Conservation (phyloP, 1,140 invertebrate genomes). For the Venustaconcha ellipsiformis region DNA sequence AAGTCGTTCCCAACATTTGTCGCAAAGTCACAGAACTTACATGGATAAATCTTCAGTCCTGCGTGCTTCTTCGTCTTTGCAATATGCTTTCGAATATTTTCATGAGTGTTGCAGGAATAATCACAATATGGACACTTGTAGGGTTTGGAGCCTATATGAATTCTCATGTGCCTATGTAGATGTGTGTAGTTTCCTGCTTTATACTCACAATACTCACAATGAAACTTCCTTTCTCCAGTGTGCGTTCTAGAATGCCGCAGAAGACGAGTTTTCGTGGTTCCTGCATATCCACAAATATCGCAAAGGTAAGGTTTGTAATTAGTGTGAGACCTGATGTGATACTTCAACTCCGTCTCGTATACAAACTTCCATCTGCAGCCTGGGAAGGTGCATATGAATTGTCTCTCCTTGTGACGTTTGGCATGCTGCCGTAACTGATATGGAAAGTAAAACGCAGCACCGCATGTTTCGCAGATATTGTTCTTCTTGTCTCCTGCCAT, state of each 20-base stretch:
- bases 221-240: slow-evolving; percentile 76
- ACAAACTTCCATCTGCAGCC: slow-evolving; percentile 70
- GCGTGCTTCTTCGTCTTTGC: slow-evolving; percentile 83
- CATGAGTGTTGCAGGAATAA: slow-evolving; percentile 85
- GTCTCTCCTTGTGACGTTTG: slow-evolving; percentile 73
- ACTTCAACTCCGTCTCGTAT: slow-evolving; percentile 52
- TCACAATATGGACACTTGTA: slow-evolving; percentile 83
- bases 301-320: slow-evolving; percentile 74
- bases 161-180: slow-evolving; percentile 75
- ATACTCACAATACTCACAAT: slow-evolving; percentile 79
- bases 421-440: slow-evolving; percentile 75
- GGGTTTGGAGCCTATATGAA: slow-evolving; percentile 87
- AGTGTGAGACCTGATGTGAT: slow-evolving; percentile 57
- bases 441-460: slow-evolving; percentile 72
- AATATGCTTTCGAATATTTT: slow-evolving; percentile 89
- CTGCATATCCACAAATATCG: slow-evolving; percentile 76
- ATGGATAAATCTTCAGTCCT: slow-evolving; percentile 83
- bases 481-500: slow-evolving; percentile 48
- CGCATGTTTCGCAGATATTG: slow-evolving; percentile 74
- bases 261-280: slow-evolving; percentile 83
- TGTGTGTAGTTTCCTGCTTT: slow-evolving; percentile 61
- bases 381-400: slow-evolving; percentile 74
- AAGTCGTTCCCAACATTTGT: slow-evolving; percentile 79
- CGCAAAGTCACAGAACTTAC: slow-evolving; percentile 75
- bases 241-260: slow-evolving; percentile 72